A percentile compares a stretch with the other conserved stretches of the same genome.
Conservation (phyloP, 2,113 vertebrate genomes). For the Scortum barcoo region DNA sequence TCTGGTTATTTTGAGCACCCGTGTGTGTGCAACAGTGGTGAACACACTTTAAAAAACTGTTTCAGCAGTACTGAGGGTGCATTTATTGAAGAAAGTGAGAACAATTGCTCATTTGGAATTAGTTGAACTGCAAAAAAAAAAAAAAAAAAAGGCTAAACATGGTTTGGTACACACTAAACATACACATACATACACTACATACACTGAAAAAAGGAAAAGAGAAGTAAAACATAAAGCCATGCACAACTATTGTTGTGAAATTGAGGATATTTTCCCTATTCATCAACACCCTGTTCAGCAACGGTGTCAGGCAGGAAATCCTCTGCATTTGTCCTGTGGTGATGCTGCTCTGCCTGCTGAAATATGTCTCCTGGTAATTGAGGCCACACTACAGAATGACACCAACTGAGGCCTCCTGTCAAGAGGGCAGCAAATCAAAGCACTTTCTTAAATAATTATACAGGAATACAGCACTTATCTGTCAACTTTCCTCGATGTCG, state of each 20-base stretch:
- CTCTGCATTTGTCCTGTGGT: neutral
- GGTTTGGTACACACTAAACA: neutral
- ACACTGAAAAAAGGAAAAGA: neutral
- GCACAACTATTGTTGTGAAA: neutral
- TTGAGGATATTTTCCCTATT: neutral
- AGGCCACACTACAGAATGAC: neutral
- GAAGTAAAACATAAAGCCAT: neutral
- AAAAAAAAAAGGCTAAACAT: too few relatives aligned
- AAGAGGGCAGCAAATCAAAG: neutral
- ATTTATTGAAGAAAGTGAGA: slow-evolving; percentile 14
- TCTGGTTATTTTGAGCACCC: slow-evolving; percentile 43
- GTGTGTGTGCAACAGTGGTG: neutral
- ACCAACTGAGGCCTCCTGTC: neutral
- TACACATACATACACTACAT: neutral
- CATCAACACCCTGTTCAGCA: neutral
- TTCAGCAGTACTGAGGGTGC: neutral
- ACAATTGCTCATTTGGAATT: neutral
- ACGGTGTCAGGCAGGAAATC: neutral
- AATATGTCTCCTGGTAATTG: neutral
- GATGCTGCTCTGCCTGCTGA: neutral
- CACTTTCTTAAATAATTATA: too few relatives aligned
- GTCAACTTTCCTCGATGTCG: too few relatives aligned
- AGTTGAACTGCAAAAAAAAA: neutral
- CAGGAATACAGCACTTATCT: too few relatives aligned
- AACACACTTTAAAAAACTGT: too few relatives aligned